Base-by-base conservation (phyloP, 2,797 vertebrate species). In the Cirrhinus mrigala region DNA sequence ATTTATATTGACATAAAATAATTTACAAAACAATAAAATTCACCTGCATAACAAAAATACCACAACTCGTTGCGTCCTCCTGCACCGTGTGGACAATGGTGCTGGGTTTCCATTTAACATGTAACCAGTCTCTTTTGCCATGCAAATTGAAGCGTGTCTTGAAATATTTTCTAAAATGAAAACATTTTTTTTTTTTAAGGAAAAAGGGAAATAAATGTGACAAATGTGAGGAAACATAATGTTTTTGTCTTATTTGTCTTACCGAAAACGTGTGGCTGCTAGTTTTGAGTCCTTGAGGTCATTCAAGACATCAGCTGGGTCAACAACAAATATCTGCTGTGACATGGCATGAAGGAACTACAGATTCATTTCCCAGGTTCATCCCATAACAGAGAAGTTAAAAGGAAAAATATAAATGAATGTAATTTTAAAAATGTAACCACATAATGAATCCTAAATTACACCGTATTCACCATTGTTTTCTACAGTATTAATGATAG, bases 261-360 rank as follows among this genome's bases (percentile, higher is more conserved):
- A 66, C 78, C 11, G 12, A 11, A 62, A 52, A 22, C 33, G 12
- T 54, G 4, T 27, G 24, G 64, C 46, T 50, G 79, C 79, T 50
- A 33, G 10, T 81, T 50, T 69, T 69, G 64, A 69, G 46, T 81
- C 79, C 14, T 81, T 9, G 2, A 18, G 0, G 79, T 50, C 60
- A 27, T 79, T 66, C 29, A 40, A 60, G 15, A n/a, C 24, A 46
- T 22, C 6, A 24, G n/a, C 12, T 15, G 79, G 79, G 68, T 81
- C 79, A 18, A 69, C 64, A 48, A 68, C 79, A 81, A n/a, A 69
- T 20, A 81, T 54, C 4, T 68, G 6, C 5, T 64, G 11, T 22
- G 79, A 81, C 46, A 69, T 44, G 24, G 62, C 77, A 64, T 79
- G n/a, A 46, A 79, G n/a, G 27, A 44, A 48, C 77, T 64, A 44